Evolutionary conservation across 2,888 invertebrate species (phyloP).

Genomic region (Drosophila helvetica): DNA sequence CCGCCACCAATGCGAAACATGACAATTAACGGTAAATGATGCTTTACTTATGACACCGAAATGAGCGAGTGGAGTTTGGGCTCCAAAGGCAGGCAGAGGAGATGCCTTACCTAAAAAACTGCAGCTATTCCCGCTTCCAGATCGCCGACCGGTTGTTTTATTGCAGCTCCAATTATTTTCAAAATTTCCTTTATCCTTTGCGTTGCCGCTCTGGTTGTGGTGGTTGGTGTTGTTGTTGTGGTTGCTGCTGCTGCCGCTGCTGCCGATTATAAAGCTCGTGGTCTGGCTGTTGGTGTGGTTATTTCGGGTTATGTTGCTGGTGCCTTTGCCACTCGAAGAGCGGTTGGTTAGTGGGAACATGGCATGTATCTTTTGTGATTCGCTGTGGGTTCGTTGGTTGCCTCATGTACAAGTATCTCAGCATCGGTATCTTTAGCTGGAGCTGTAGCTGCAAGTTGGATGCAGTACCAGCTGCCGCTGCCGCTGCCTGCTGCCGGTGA

Average conservation of each 20-base stretch:
- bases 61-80: constrained; percentile 4
- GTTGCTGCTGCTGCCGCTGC: constrained; percentile 30
- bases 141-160: constrained; percentile 83
- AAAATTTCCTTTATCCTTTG: constrained; percentile 82
- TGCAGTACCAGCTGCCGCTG: constrained; percentile 49
- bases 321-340: constrained; percentile 75
- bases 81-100: not conserved
- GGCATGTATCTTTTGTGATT: constrained; percentile 68
- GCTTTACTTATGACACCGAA: constrained; percentile 27
- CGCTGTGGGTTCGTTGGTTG: constrained; percentile 40
- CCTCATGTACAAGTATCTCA: constrained; percentile 55
- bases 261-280: constrained; percentile 37
- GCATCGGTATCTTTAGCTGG: constrained; percentile 25
- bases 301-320: constrained; percentile 51
- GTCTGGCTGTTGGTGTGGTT: constrained; percentile 35
- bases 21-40: constrained; percentile 31
- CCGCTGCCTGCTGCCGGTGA: constrained; percentile 38
- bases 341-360: constrained; percentile 76
- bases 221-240: constrained; percentile 28
- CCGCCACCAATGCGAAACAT: constrained; percentile 18
- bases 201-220: constrained; percentile 27
- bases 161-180: constrained; percentile 83
- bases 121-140: constrained; percentile 84
- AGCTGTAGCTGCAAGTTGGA: constrained; percentile 29
- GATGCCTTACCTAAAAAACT: constrained; percentile 83